Base-by-base conservation (phyloP, 2,797 vertebrate genomes). In the Parotocinclus haroldoi region DNA sequence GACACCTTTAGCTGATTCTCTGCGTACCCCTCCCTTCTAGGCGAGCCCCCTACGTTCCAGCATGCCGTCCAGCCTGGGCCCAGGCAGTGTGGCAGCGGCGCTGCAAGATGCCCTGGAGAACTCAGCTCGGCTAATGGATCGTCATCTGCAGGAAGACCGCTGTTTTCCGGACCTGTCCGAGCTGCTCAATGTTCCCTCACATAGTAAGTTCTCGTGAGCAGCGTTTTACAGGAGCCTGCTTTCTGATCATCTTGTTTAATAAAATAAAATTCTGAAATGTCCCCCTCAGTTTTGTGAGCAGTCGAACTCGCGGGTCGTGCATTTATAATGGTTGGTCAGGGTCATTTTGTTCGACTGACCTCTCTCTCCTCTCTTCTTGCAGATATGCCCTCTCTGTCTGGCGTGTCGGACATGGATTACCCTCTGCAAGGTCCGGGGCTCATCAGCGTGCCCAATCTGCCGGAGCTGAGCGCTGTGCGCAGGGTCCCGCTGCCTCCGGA, bases 321-420 rank as follows among this genome's bases (percentile, higher is more conserved):
- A n/a, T n/a, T n/a, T n/a, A n/a, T n/a, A n/a, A n/a, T n/a, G n/a
- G n/a, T n/a, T n/a, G n/a, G n/a, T n/a, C n/a, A n/a, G n/a, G n/a
- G n/a, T n/a, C n/a, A n/a, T n/a, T n/a, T n/a, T n/a, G n/a, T n/a
- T n/a, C n/a, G n/a, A n/a, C 51, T 16, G 16, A 4, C 12, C 17
- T 18, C 58, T 17, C 36, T 45, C 4, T 9, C 3, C 42, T 54
- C 18, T 16, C 10, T 12, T 76, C 57, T 81, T 83, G 0, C 76
- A 98, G 96, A 91, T 79, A 94, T 89, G 82, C 93, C 97, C 0
- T 94, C 94, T 1, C 85, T 97, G 46, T 98, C 96, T 54, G 97
- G 97, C 10, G 90, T 95, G 82, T 95, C 95, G 0, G 97, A 99
- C 80, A 97, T 98, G 95, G 97, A 99, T 87, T 99, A 99, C 75